Evolutionary conservation across 1,140 invertebrate species (phyloP), one percentile per base, ranked within the genome.

Genomic region (Telenomus remus): DNA sequence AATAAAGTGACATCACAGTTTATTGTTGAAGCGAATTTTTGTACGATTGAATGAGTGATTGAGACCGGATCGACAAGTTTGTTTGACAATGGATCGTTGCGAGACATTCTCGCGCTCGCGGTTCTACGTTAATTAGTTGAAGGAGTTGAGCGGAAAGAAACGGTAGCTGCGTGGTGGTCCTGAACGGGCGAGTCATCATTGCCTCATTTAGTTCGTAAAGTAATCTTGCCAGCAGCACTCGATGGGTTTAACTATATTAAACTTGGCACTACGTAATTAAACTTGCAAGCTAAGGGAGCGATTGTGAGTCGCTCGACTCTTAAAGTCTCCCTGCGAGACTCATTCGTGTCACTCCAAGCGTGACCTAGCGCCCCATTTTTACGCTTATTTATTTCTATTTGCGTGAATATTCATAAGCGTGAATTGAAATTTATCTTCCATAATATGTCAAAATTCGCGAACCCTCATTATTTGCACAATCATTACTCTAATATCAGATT

Each of bases 201-300:
- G 81, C 77, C 86, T 87, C 84, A 87, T 87, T 87, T 87, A 85
- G 81, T 84, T 82, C 74, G 81, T 82, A 85, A 86, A 85, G 85
- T 81, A 87, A 86, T 87, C 84, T 85, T 79, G 69, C 77, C 80
- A 66, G 72, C 72, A 82, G 82, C n/a, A n/a, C 79, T 84, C 82
- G 79, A 84, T 80, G 70, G 77, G 76, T 81, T 80, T 82, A 83
- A 85, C 83, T 84, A 79, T 81, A 84, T 84, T 84, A 84, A 86
- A 85, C 82, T 86, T 86, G 60, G 78, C 82, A 82, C 70, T 80
- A 71, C 77, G 80, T 85, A 83, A 81, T 81, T 81, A 83, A 83
- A 81, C 76, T 83, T 81, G 34, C 48, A 61, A 64, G 51, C 51
- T 44, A 49, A 66, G 75, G 71, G 79, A 49, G 60, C 70, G 69